Base-by-base conservation (phyloP, 37 sponge, comb jelly and placozoan genomes). In the Beroe forskalii region DNA sequence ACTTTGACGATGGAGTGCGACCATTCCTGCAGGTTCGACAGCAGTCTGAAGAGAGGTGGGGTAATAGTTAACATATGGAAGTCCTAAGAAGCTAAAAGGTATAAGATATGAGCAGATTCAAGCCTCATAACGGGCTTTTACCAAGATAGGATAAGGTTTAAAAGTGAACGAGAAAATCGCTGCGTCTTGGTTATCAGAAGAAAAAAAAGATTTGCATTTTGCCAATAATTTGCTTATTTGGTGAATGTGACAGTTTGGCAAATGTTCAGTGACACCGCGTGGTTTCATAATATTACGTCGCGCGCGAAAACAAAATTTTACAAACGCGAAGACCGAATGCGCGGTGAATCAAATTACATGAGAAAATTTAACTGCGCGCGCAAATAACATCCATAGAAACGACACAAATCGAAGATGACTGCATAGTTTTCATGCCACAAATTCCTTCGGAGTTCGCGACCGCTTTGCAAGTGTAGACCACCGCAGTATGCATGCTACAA, bases 311-410 rank as follows among this genome's bases (percentile, higher is more conserved):
- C 17, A 55, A 9, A 55, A 55, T 17, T 55, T 63, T 63, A 28
- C 66, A 20, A 4, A 4, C 66, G 66, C 28, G 28, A 63, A 63
- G 25, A 63, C 25, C 28, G 28, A 33, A 69, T 1, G 35, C 38
- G 2, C 12, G 2, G 36, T 8, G 72, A 32, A 4, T 4, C 72
- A 37, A n/a, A n/a, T n/a, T n/a, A n/a, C n/a, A n/a, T n/a, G n/a
- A n/a, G n/a, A n/a, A n/a, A n/a, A n/a, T n/a, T n/a, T n/a, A n/a
- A n/a, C n/a, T n/a, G n/a, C n/a, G n/a, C n/a, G n/a, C n/a, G n/a
- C n/a, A n/a, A n/a, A n/a, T n/a, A n/a, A n/a, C 72, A 37, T 36
- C 72, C 72, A 69, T 69, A 32, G 72, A 69, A 69, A 69, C 72
- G 72, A 69, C 19, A 69, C 38, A 69, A 69, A 69, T 35, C 72